Evolutionary conservation across 2,797 vertebrate genomes (phyloP).

Genomic region (Synaphobranchus kaupii): DNA sequence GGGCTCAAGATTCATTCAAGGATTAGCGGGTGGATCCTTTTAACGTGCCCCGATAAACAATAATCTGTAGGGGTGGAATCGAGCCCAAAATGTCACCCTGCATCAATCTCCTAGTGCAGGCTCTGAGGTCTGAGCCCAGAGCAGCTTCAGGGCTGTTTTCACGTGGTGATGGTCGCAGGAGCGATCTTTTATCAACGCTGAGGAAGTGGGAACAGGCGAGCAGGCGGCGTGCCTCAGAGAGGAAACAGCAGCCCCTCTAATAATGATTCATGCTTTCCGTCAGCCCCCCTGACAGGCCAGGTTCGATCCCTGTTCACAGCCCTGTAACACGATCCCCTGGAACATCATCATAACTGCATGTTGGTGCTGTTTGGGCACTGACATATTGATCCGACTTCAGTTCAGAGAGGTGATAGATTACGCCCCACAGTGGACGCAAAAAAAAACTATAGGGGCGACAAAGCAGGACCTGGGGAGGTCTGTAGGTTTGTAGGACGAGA

Average conservation of each 20-base stretch:
- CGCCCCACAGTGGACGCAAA: slow-evolving; percentile 62
- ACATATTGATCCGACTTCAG: slow-evolving; percentile 76
- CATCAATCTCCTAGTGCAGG: not conserved
- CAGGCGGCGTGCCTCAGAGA: slow-evolving; percentile 38
- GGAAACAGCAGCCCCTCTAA: slow-evolving; percentile 72
- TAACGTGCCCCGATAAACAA: not conserved
- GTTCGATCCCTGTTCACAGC: slow-evolving; percentile 80
- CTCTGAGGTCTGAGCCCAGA: not conserved
- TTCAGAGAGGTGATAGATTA: slow-evolving; percentile 78
- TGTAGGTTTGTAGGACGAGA: slow-evolving; percentile 21
- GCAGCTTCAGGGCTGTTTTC: not conserved
- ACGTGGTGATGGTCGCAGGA: not conserved
- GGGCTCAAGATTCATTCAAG: not conserved
- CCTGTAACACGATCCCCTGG: slow-evolving; percentile 78
- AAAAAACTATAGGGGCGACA: slow-evolving; percentile 50
- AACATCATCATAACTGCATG: slow-evolving; percentile 83
- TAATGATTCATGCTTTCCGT: slow-evolving; percentile 84
- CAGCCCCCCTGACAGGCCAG: slow-evolving; percentile 75
- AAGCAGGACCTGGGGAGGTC: slow-evolving; percentile 22
- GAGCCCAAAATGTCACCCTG: not conserved
- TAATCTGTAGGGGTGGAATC: not conserved
- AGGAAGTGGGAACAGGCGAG: slow-evolving; percentile 25
- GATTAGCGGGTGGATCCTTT: slow-evolving; percentile 9
- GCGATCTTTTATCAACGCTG: slow-evolving; percentile 27
- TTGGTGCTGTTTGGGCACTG: slow-evolving; percentile 68